Percentiles rank a stretch among this genome's conserved stretches.
Evolutionary conservation across 2,888 invertebrate genomes (phyloP).

Genomic region (Odontocolon sp.): DNA sequence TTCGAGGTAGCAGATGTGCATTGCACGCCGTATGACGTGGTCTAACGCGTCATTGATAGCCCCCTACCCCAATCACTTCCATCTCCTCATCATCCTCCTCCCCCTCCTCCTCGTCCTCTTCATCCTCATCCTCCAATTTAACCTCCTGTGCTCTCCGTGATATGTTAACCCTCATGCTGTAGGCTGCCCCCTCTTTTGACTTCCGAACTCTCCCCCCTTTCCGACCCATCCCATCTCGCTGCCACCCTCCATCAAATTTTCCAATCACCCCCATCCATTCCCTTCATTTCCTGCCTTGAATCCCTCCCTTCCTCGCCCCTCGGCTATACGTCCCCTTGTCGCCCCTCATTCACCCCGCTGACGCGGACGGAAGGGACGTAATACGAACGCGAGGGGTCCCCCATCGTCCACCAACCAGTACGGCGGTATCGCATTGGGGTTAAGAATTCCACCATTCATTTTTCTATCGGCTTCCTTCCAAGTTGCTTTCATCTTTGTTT

Average conservation of each 20-base stretch:
- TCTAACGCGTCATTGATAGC: slow-evolving; percentile 76
- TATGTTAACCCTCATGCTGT: slow-evolving; percentile 36
- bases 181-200: slow-evolving; percentile 57
- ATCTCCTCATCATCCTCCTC: slow-evolving; percentile 42
- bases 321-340: slow-evolving; percentile 34
- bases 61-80: slow-evolving; percentile 45
- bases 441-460: slow-evolving; percentile 61
- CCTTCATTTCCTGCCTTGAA: slow-evolving; percentile 73
- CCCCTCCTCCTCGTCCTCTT: slow-evolving; percentile 47
- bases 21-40: slow-evolving; percentile 70
- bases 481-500: background rate
- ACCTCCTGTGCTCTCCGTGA: slow-evolving; percentile 26
- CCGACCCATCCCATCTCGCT: slow-evolving; percentile 53
- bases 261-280: slow-evolving; percentile 76
- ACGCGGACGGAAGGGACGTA: slow-evolving; percentile 74
- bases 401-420: slow-evolving; percentile 73
- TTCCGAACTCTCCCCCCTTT: slow-evolving; percentile 25
- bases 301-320: slow-evolving; percentile 55
- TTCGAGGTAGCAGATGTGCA: slow-evolving; percentile 76
- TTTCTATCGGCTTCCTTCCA: slow-evolving; percentile 8
- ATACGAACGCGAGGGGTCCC: slow-evolving; percentile 69
- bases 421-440: slow-evolving; percentile 35
- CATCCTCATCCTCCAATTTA: slow-evolving; percentile 38
- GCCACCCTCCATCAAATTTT: slow-evolving; percentile 79
- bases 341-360: slow-evolving; percentile 56